Conservation (phyloP, 2,797 vertebrate genomes). For the Smutsia temminckii region DNA sequence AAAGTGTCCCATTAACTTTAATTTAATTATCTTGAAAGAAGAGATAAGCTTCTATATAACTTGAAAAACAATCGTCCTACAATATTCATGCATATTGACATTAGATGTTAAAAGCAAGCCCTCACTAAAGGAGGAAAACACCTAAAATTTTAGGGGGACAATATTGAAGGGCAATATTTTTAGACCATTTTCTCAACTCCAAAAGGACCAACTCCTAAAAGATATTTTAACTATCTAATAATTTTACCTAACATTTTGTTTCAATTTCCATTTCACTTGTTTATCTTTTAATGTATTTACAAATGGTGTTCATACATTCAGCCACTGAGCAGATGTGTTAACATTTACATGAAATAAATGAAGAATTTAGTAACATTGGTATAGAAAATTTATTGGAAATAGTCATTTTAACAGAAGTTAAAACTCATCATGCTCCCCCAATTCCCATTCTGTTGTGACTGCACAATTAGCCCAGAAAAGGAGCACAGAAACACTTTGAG, state of each 20-base stretch:
- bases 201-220: background rate
- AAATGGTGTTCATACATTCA: background rate
- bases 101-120: background rate
- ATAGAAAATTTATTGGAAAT: background rate
- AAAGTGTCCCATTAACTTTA: background rate
- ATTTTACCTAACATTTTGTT: background rate
- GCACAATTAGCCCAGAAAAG: background rate
- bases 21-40: background rate
- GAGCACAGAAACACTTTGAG: background rate
- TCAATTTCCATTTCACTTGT: background rate
- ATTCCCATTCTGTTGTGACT: background rate
- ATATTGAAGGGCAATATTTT: background rate
- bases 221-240: background rate
- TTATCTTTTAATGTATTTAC: background rate
- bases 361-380: background rate
- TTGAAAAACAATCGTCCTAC: background rate
- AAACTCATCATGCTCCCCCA: background rate
- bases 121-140: background rate
- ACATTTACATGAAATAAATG: background rate
- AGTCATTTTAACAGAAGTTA: background rate
- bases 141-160: background rate
- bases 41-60: background rate
- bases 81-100: background rate
- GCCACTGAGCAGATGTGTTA: background rate
- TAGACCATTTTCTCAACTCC: background rate